These are phyloP conservation scores for Pluvialis apricaria DNA, from an alignment of 2,113 vertebrate genomes.

Conservation along the genomic window DNA sequence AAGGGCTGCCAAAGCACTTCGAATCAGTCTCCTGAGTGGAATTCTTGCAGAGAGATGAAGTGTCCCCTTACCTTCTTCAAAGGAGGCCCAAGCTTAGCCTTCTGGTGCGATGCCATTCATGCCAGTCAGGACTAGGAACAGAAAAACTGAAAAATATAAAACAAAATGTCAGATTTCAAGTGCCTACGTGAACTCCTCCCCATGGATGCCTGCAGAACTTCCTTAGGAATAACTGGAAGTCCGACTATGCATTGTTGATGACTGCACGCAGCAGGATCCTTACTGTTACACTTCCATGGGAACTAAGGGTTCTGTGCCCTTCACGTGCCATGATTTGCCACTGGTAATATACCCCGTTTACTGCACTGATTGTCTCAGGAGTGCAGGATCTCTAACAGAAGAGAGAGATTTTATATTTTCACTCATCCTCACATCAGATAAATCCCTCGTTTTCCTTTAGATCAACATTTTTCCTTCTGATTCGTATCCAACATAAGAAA, in stretches of 20 bases:
- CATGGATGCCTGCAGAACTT: not conserved
- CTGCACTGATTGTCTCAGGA: not conserved
- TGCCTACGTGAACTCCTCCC: not conserved
- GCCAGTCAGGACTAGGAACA: not conserved
- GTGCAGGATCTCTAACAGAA: not conserved
- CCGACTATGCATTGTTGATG: not conserved
- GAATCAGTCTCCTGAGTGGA: not conserved
- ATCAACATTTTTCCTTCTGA: not conserved
- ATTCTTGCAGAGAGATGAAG: not conserved
- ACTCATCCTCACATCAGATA: not conserved
- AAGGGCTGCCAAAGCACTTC: not conserved
- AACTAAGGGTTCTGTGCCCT: not conserved
- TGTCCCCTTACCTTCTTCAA: not conserved
- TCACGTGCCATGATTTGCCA: not conserved
- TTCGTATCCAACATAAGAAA: rapidly evolving
- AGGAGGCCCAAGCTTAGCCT: not conserved
- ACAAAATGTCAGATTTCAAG: not conserved
- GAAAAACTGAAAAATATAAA: not conserved
- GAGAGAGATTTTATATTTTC: not conserved
- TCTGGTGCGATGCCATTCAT: not conserved
- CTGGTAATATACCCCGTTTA: not conserved
- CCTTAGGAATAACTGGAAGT: not conserved
- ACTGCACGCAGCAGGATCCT: not conserved
- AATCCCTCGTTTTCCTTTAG: not conserved
- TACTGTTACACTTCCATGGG: not conserved